Evolutionary conservation across 2,888 invertebrate genomes (phyloP).

Genomic region (Emesis furor): DNA sequence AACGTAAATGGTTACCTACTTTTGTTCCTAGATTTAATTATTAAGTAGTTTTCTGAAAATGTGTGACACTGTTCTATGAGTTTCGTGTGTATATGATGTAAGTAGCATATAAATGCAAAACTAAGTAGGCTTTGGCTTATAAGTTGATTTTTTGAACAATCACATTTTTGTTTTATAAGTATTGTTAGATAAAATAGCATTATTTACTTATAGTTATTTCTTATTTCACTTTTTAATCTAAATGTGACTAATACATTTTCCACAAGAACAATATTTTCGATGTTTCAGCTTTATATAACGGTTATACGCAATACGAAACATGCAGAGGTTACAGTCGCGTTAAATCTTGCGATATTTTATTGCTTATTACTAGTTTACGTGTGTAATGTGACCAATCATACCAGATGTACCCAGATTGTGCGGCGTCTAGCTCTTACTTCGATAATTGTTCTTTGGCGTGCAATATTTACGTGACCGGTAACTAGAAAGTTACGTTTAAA

Average conservation of each 20-base stretch:
- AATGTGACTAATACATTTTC: background rate
- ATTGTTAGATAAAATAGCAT: no score
- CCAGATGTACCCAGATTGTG: constrained; percentile 17
- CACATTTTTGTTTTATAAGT: background rate
- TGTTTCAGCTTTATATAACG: constrained; percentile 10
- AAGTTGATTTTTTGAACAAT: no score
- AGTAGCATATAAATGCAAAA: no score
- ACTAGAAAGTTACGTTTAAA: background rate
- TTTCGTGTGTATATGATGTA: no score
- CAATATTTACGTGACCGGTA: background rate
- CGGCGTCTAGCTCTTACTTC: background rate
- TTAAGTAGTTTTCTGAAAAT: no score
- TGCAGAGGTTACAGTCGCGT: background rate
- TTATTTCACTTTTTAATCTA: background rate
- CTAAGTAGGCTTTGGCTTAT: no score
- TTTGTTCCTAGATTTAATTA: no score
- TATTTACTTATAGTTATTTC: background rate
- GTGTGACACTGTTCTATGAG: no score
- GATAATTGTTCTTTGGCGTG: constrained; percentile 9
- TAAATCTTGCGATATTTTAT: constrained; percentile 19
- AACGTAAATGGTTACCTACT: no score
- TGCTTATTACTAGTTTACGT: constrained; percentile 14
- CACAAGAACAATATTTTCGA: background rate
- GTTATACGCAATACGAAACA: background rate
- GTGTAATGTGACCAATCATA: constrained; percentile 36